Percentiles rank a stretch among this genome's conserved stretches.
These are phyloP conservation scores for Alentia gelatinosa DNA, from an alignment of 2,888 invertebrate species.

Conservation along the genomic window DNA sequence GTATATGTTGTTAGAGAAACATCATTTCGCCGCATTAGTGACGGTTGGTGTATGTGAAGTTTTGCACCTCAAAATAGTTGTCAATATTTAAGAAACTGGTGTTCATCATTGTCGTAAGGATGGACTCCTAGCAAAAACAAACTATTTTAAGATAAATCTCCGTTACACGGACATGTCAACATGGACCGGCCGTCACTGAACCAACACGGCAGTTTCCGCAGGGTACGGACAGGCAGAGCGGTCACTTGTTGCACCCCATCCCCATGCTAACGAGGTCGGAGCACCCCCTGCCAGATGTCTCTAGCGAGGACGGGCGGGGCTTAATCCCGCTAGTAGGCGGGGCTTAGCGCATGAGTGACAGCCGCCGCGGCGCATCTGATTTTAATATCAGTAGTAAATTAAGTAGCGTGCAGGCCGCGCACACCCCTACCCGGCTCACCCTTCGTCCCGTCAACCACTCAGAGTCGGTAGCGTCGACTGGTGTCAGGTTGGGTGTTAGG, in stretches of 20 bases:
- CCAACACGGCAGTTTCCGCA: neutral
- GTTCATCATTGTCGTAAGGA: too few relatives aligned
- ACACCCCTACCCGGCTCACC: neutral
- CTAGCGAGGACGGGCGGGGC: neutral
- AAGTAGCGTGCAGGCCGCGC: neutral
- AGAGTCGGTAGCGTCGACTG: neutral
- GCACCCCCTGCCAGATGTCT: neutral
- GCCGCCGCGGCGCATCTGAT: neutral
- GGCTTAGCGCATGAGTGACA: constrained; percentile 10
- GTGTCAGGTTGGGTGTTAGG: neutral
- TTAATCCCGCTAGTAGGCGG: neutral
- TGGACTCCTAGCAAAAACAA: neutral
- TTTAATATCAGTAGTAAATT: constrained; percentile 45
- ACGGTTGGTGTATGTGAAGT: too few relatives aligned
- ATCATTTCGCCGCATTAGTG: too few relatives aligned
- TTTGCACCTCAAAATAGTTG: too few relatives aligned
- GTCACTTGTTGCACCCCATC: neutral
- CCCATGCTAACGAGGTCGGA: neutral
- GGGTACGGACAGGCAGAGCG: neutral
- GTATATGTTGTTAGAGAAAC: too few relatives aligned
- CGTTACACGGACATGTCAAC: neutral
- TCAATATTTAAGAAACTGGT: too few relatives aligned
- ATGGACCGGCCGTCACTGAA: neutral
- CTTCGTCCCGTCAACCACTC: neutral
- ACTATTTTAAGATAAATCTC: neutral